Percentiles rank a stretch among this genome's conserved stretches.
These are phyloP conservation scores for Tetragonula clypearis DNA, from an alignment of 1,140 invertebrate species.

Conservation along the genomic window DNA sequence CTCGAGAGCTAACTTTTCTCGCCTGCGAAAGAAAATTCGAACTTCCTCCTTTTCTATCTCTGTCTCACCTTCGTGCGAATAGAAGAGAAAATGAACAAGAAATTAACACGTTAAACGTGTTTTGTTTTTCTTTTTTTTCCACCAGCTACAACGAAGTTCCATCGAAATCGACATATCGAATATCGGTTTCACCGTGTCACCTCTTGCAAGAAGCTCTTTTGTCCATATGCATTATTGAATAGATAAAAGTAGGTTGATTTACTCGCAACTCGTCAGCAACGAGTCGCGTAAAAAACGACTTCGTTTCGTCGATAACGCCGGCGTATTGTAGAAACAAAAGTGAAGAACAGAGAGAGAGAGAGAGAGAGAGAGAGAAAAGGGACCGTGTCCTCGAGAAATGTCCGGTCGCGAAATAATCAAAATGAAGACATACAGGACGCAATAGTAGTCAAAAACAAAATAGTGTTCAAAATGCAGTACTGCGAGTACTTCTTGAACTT, in stretches of 20 bases:
- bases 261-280: neutral
- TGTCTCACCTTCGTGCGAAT: neutral
- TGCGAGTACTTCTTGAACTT: too few species aligned
- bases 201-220: neutral
- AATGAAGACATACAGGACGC: too few species aligned
- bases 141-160: neutral
- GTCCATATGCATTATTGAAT: neutral
- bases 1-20: too few species aligned
- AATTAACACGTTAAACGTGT: neutral
- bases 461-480: too few species aligned
- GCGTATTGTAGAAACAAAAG: neutral
- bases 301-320: neutral
- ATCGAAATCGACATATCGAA: neutral
- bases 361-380: neutral
- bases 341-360: neutral
- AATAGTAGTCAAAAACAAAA: too few species aligned
- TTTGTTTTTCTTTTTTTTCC: neutral
- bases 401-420: too few species aligned
- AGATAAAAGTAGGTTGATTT: slow-evolving; percentile 5
- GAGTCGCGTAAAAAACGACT: neutral
- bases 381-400: too few species aligned
- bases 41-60: neutral
- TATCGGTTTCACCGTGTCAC: neutral
- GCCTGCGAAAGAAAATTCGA: too few species aligned
- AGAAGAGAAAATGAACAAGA: too few species aligned